Base-by-base conservation (phyloP, 2,888 invertebrate species). In the Kryphioiulus occultus region DNA sequence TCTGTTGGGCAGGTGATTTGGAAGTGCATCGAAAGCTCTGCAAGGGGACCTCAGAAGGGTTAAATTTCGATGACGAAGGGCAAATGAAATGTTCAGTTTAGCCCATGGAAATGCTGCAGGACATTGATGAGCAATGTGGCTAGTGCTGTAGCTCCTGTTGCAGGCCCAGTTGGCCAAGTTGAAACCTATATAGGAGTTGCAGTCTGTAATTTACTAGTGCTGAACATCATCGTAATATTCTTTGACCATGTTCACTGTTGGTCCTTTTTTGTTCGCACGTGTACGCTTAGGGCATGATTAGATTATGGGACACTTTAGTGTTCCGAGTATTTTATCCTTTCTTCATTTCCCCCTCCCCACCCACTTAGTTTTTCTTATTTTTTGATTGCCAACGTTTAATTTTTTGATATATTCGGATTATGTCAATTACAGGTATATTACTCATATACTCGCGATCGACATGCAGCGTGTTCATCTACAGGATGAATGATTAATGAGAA, bases 371-470 rank as follows among this genome's bases (percentile, higher is more conserved):
- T 32, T 68, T 68, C 17, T 15, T 78, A 12, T 78, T 78, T 78
- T 30, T 17, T 30, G 30, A 4, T 78, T 78, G 30, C 30, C 78
- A 78, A 78, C 78, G 30, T 78, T 78, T 78, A 78, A 78, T 78
- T 68, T 68, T 30, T 78, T 78, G 78, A 78, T 78, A 78, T 78
- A 78, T 78, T 78, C 78, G 15, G 30, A 78, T 78, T 78, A 78
- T 78, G 78, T 78, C 78, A 78, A 78, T 78, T 78, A 30, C 78
- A 78, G 78, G 78, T 78, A 78, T 78, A 30, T 78, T 78, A 78
- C 78, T 78, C 78, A 17, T 78, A 78, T 78, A 78, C 78, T 32
- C 78, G 17, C 78, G 78, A 78, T 30, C 15, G 17, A 30, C 30
- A 17, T 32, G 26, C 78, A 32, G 78, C 26, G 26, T 78, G 30